Base-by-base conservation (phyloP, 2,888 invertebrate species). In the Trisateles emortualis region DNA sequence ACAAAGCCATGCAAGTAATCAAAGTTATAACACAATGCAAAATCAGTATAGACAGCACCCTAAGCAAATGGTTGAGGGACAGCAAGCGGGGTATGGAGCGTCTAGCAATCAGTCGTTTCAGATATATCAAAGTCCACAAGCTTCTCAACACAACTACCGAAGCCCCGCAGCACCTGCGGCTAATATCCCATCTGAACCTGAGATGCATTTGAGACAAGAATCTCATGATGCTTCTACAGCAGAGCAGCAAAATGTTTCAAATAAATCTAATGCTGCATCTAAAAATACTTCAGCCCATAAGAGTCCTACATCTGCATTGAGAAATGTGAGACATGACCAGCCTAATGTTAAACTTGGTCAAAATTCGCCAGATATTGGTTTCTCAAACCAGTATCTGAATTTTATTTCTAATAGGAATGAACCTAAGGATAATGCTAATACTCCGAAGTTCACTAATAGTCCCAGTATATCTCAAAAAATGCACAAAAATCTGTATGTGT, bases 371-470 rank as follows among this genome's bases (percentile, higher is more conserved):
- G 92, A 91, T 43, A 81, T 90, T 50, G 93, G 93, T 39, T 93
- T 91, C 64, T 93, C 93, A 3, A 92, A 92, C 64, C 92, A 93
- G 63, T 93, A 87, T 66, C 86, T 89, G 32, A 93, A 90, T 70
- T 93, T 90, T 68, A 93, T 90, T 69, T 86, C 93, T 4, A 89
- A 90, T 66, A 86, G 93, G 70, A 93, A 93, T 73, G 93, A 93
- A 74, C 93, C 93, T 26, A 93, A 93, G 70, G 93, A 93, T 65
- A 92, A 92, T 68, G 93, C 93, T 0, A 93, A 93, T 66, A 93
- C 93, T 33, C 92, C 93, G 56, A 93, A 94, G 71, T 93, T 93
- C 73, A 87, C 84, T 11, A 93, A 90, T 67, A 93, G 93, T 67
- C 93, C 92, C 1, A 93, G 81, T 67, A 93, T 93, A 81, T 91